Percentiles rank a stretch among this genome's conserved stretches.
Conservation (phyloP, 1,140 invertebrate species). For the Aphelinus atriplicis region DNA sequence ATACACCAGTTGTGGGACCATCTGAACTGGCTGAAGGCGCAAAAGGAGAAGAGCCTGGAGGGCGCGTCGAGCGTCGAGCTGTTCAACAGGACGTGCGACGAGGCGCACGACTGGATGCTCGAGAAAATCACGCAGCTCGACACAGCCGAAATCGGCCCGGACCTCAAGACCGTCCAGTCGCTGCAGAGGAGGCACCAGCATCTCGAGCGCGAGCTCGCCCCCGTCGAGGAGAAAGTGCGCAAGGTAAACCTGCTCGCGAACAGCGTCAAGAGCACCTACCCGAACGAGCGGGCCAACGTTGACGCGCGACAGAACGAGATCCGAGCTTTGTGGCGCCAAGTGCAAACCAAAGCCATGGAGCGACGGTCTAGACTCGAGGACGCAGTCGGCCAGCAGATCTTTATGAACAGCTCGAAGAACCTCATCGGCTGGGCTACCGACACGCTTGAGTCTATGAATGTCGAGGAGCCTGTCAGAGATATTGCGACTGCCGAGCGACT, state of each 20-base stretch:
- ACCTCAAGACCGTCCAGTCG: constrained; percentile 91
- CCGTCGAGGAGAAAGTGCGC: constrained; percentile 83
- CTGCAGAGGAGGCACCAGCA: constrained; percentile 89
- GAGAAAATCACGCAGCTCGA: constrained; percentile 91
- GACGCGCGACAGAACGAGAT: constrained; percentile 86
- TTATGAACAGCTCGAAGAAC: constrained; percentile 86
- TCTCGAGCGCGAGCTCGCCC: constrained; percentile 88
- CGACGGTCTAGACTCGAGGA: constrained; percentile 85
- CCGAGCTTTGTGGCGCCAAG: constrained; percentile 86
- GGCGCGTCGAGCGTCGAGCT: constrained; percentile 93
- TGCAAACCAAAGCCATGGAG: constrained; percentile 85
- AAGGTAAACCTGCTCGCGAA: constrained; percentile 82
- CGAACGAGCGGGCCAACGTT: constrained; percentile 87
- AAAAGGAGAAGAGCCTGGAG: constrained; percentile 91
- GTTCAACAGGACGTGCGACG: constrained; percentile 92
- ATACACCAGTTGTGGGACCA: constrained; percentile 90
- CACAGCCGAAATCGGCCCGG: constrained; percentile 80
- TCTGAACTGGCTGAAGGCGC: constrained; percentile 86
- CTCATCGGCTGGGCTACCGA: constrained; percentile 81
- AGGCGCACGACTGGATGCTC: constrained; percentile 92
- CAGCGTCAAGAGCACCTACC: constrained; percentile 90
- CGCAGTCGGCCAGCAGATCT: constrained; percentile 94
- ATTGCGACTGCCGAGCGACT: constrained; percentile 90
- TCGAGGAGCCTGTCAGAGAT: constrained; percentile 84
- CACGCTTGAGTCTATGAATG: constrained; percentile 83